Base-by-base conservation (phyloP, 1,140 invertebrate genomes). In the Panagrolaimus sp. region DNA sequence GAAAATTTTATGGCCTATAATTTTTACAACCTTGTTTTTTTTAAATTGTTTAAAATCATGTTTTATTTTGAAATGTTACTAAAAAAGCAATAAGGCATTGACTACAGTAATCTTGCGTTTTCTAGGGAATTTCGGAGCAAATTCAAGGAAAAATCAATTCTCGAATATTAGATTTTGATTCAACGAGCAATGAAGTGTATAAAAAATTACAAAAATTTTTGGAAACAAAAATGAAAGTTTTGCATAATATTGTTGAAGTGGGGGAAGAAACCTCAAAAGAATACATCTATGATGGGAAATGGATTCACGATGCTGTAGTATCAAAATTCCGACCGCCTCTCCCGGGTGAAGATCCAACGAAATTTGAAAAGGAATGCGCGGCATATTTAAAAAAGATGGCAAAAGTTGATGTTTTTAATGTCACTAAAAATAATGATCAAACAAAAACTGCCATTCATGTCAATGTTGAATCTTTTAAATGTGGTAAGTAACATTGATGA, bases 161-260 rank as follows among this genome's bases (percentile, higher is more conserved):
- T 27, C 51, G 20, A 11, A 20, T 57, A 11, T 27, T 57, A 9
- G 51, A 57, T 13, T 27, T 57, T 2, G 27, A 57, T 20, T 57
- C 51, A 2, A 57, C 51, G 4, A 27, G 9, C 3, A 5, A 25
- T 27, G 27, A 57, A 57, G 20, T 16, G 20, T 25, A 11, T 16
- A 20, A 57, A 57, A 57, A 57, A 16, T 20, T 57, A 20, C 51
- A 57, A 57, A 57, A 57, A 5, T 57, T 57, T 27, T 25, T 57
- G 20, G n/a, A 57, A 11, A 27, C 51, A 20, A 57, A 57, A 16
- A 57, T 57, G 4, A 57, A 57, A 57, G 51, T 27, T 27, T 27
- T 57, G 20, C 20, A 57, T 20, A 57, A 57, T 20, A 20, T 57
- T 27, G 51, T 57, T 13, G 51, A 25, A 2, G 51, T 27, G 9